phyloP scores from a whole-genome alignment of 2,797 vertebrate species.

The Aulostomus chinensis region DNA sequence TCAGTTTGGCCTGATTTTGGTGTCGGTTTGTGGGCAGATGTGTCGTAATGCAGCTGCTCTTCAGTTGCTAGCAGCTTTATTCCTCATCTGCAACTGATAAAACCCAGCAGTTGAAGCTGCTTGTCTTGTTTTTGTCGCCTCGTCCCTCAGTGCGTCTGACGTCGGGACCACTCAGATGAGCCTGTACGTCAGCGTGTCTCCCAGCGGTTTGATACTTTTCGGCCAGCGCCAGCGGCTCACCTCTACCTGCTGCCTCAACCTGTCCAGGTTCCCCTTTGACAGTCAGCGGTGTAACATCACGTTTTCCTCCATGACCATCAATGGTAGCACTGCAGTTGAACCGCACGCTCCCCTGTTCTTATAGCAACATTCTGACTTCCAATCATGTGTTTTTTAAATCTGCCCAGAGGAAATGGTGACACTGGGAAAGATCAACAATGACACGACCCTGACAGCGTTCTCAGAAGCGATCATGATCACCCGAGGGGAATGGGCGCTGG shows the following conservation, averaged over 20 bases:
- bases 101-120: too few relatives aligned
- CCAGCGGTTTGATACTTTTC: fast-evolving
- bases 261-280: constrained; percentile 54
- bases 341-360: background rate
- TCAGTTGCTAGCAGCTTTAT: too few relatives aligned
- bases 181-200: fast-evolving
- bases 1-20: too few relatives aligned
- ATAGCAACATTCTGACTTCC: background rate
- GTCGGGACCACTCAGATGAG: background rate
- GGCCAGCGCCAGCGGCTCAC: constrained; percentile 27
- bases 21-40: too few relatives aligned
- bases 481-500: constrained; percentile 63
- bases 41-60: too few relatives aligned
- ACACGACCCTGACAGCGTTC: fast-evolving
- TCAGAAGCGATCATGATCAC: constrained; percentile 30
- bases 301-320: constrained; percentile 2
- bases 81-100: too few relatives aligned
- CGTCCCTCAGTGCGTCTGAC: constrained; percentile 41
- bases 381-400: background rate
- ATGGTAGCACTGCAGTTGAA: constrained; percentile 22
- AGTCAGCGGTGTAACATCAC: constrained; percentile 26
- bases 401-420: background rate
- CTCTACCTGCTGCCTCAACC: constrained; percentile 48
- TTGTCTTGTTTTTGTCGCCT: too few relatives aligned
- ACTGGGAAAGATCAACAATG: background rate